phyloP scores from a whole-genome alignment of 2,797 vertebrate genomes.

The Cuculus canorus region DNA sequence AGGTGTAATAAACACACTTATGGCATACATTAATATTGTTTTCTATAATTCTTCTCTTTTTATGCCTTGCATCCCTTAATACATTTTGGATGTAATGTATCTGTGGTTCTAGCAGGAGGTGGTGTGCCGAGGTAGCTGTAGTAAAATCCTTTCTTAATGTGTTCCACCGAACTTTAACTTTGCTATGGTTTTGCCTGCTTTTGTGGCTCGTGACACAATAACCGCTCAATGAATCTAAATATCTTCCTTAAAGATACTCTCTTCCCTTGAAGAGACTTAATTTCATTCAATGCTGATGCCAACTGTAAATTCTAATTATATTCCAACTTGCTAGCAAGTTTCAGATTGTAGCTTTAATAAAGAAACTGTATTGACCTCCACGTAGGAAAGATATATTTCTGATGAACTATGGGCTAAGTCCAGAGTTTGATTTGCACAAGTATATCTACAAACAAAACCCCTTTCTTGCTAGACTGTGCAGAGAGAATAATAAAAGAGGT shows the following conservation, averaged over 20 bases:
- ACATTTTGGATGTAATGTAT: neutral
- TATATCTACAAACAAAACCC: neutral
- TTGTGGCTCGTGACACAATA: neutral
- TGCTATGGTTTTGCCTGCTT: neutral
- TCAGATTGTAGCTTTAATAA: neutral
- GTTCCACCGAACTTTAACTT: neutral
- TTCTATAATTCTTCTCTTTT: neutral
- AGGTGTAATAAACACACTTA: accelerated
- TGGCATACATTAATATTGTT: neutral
- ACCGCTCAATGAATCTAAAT: neutral
- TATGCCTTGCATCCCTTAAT: neutral
- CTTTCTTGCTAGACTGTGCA: neutral
- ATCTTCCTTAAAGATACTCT: neutral
- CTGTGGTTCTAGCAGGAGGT: neutral
- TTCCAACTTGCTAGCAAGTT: neutral
- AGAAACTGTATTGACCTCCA: neutral
- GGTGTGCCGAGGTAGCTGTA: neutral
- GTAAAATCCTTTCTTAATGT: neutral
- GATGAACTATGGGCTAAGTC: neutral
- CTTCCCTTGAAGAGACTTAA: neutral
- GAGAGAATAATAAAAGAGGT: neutral
- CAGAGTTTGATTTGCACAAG: neutral
- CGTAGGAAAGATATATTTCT: neutral
- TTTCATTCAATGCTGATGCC: neutral
- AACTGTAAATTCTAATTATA: neutral